Percentiles rank a stretch among this genome's conserved stretches.
phyloP scores from a whole-genome alignment of 2,888 invertebrate genomes.

The Erebia epiphron region DNA sequence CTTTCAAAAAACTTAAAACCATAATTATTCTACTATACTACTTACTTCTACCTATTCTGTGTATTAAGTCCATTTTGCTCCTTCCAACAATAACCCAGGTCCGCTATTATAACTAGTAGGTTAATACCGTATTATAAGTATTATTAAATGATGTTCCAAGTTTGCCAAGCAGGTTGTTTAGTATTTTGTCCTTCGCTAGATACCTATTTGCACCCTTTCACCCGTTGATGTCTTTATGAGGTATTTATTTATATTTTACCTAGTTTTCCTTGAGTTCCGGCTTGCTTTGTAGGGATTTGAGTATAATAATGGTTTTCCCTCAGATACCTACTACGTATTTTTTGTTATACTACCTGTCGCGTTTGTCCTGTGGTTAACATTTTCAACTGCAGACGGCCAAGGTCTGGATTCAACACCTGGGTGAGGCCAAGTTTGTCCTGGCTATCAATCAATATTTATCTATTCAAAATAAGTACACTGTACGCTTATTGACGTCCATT shows the following conservation, averaged over 20 bases:
- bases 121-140: conserved; percentile 12
- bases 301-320: too few relatives aligned
- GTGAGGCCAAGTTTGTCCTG: too few relatives aligned
- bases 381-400: too few relatives aligned
- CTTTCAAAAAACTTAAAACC: too few relatives aligned
- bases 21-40: too few relatives aligned
- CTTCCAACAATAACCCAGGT: background rate
- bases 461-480: too few relatives aligned
- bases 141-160: conserved; percentile 14
- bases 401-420: too few relatives aligned
- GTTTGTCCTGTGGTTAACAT: too few relatives aligned
- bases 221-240: conserved; percentile 27
- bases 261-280: conserved; percentile 4
- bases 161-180: conserved; percentile 52
- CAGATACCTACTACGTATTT: too few relatives aligned
- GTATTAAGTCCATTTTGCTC: background rate
- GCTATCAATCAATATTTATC: too few relatives aligned
- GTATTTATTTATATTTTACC: conserved; percentile 17
- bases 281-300: background rate
- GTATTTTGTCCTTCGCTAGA: conserved; percentile 73
- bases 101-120: background rate
- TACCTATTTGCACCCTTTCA: conserved; percentile 70
- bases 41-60: background rate
- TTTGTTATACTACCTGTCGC: too few relatives aligned
- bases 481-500: too few relatives aligned